phyloP scores from a whole-genome alignment of 1,140 invertebrate species.

The Diorhabda carinulata region DNA sequence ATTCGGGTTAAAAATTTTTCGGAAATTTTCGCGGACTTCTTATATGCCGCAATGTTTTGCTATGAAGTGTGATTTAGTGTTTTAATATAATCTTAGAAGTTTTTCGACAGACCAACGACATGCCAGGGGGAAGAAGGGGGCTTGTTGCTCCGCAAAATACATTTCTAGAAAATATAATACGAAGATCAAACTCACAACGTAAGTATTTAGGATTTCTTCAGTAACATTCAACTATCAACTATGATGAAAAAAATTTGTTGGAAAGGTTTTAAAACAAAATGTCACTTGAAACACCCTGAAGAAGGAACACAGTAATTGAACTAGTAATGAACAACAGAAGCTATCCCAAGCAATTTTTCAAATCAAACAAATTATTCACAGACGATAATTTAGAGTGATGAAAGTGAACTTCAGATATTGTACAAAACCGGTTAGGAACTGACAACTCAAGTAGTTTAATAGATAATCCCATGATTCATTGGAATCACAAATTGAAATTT shows the following conservation, averaged over 20 bases:
- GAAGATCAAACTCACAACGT: conserved; percentile 96
- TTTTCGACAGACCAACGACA: conserved; percentile 43
- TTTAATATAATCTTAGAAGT: conserved; percentile 2
- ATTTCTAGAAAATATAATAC: conserved; percentile 98
- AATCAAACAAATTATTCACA: too few relatives aligned
- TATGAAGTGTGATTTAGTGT: conserved; percentile 5
- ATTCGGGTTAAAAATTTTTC: conserved; percentile 8
- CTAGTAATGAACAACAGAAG: too few relatives aligned
- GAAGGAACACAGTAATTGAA: too few relatives aligned
- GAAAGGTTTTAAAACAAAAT: not conserved
- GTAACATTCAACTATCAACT: too few relatives aligned
- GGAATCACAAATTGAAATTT: too few relatives aligned
- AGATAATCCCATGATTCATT: too few relatives aligned
- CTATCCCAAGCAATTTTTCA: too few relatives aligned
- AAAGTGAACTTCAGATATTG: too few relatives aligned
- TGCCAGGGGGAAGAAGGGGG: conserved; percentile 93
- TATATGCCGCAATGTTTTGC: not conserved
- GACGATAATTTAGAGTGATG: too few relatives aligned
- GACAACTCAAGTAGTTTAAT: too few relatives aligned
- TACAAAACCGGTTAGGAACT: too few relatives aligned
- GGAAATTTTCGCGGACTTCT: conserved; percentile 6
- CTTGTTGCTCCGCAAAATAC: conserved; percentile 99
- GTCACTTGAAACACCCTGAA: too few relatives aligned
- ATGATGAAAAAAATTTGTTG: not conserved
- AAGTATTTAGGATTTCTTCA: conserved; percentile 51